Conservation (phyloP, 1,140 invertebrate species). For the Andrena cerasifolii region DNA sequence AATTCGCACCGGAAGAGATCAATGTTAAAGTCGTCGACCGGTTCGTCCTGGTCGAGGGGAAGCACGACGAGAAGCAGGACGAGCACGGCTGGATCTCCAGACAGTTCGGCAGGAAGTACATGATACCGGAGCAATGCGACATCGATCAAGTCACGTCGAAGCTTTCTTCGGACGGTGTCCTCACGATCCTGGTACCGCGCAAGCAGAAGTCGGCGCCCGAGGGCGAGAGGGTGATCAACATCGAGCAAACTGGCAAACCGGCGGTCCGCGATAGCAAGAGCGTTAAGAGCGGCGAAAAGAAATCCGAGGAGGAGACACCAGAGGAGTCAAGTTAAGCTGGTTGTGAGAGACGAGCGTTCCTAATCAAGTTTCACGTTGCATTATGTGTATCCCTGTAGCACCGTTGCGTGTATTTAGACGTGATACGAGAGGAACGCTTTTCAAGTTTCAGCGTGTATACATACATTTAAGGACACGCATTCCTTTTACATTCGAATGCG, state of each 20-base stretch:
- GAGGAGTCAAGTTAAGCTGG: too few relatives aligned
- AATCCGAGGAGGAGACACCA: neutral
- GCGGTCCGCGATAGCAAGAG: neutral
- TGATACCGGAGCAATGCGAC: conserved; percentile 87
- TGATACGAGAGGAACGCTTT: neutral
- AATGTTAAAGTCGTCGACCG: conserved; percentile 86
- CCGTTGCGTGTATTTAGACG: neutral
- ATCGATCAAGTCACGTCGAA: conserved; percentile 85
- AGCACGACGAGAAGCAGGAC: conserved; percentile 88
- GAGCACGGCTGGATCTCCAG: conserved; percentile 86
- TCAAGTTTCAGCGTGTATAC: neutral
- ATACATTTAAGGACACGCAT: neutral
- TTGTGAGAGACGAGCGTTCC: too few relatives aligned
- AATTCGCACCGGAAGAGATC: conserved; percentile 90
- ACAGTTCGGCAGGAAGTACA: conserved; percentile 87
- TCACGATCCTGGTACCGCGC: neutral
- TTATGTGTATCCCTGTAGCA: neutral
- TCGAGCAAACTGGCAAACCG: neutral
- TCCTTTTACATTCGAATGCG: neutral
- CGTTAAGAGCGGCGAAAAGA: too few relatives aligned
- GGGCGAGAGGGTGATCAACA: conserved; percentile 30
- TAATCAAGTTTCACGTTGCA: too few relatives aligned
- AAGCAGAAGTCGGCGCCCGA: neutral
- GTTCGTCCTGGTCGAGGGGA: conserved; percentile 86
- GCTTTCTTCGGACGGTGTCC: conserved; percentile 87